Evolutionary conservation across 2,888 invertebrate species (phyloP).

Genomic region (Drosophila melanocephala): DNA sequence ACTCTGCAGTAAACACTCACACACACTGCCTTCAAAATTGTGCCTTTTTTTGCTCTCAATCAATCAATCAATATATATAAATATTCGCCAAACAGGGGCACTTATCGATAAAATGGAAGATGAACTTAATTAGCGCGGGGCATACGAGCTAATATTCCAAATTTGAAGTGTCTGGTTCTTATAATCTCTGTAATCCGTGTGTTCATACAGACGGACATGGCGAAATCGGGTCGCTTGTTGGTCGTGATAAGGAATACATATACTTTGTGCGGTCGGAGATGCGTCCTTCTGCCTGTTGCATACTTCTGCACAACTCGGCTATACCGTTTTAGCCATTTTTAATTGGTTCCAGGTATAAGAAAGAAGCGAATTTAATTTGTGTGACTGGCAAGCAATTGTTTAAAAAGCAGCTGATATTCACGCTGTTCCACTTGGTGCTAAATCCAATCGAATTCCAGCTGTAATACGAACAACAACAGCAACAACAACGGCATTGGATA

Average conservation of each 20-base stretch:
- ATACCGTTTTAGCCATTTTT: not conserved
- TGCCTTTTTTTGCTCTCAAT: not conserved
- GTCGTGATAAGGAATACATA: not conserved
- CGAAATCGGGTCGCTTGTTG: not conserved
- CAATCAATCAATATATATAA: not conserved
- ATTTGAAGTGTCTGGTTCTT: not conserved
- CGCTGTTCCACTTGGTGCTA: conserved; percentile 2
- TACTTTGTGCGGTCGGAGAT: not conserved
- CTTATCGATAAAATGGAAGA: not conserved
- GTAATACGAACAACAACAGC: not conserved
- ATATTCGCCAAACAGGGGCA: not conserved
- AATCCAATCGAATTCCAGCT: conserved; percentile 2
- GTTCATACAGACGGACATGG: not conserved
- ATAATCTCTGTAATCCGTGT: not conserved
- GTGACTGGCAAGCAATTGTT: conserved; percentile 4
- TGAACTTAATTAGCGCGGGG: not conserved
- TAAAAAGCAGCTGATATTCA: conserved; percentile 39
- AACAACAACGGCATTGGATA: conserved; percentile 9
- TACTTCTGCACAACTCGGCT: not conserved
- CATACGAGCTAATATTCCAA: not conserved
- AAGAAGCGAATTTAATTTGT: not conserved
- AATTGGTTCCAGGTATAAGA: not conserved
- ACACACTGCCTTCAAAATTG: not conserved
- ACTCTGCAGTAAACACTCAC: too few species aligned
- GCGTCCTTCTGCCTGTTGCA: not conserved